Evolutionary conservation across 2,797 vertebrate species (phyloP).

Genomic region (Gallinago stenura): DNA sequence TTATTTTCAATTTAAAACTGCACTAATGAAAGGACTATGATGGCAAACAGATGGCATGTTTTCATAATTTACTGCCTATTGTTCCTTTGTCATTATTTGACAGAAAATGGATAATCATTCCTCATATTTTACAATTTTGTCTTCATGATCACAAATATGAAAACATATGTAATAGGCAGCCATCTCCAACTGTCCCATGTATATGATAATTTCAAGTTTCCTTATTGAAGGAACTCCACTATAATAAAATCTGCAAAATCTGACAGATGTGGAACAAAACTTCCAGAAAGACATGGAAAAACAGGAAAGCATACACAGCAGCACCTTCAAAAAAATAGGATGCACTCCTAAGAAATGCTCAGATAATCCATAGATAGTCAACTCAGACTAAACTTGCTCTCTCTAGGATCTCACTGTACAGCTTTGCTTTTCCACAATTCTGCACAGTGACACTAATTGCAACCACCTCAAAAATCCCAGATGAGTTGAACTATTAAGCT

Average conservation of each 20-base stretch:
- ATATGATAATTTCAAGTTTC: neutral
- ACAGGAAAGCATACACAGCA: neutral
- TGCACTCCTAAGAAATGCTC: neutral
- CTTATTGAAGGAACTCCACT: neutral
- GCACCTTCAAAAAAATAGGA: neutral
- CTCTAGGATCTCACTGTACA: neutral
- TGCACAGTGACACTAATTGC: neutral
- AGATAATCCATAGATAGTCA: neutral
- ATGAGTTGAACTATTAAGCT: neutral
- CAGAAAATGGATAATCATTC: neutral
- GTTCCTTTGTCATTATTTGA: neutral
- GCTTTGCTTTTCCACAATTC: neutral
- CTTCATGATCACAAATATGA: neutral
- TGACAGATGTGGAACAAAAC: neutral
- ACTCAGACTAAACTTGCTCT: neutral
- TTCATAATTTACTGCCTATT: neutral
- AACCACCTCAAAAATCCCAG: neutral
- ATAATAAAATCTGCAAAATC: neutral
- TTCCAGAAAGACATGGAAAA: neutral
- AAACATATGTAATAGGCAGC: neutral
- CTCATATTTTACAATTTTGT: neutral
- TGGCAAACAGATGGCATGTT: neutral
- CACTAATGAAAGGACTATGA: neutral
- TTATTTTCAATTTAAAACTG: neutral
- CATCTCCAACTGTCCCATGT: neutral